Evolutionary conservation across 1,140 invertebrate genomes (phyloP), one percentile per base, ranked within the genome.

Genomic region (Chironomus striatipennis): DNA sequence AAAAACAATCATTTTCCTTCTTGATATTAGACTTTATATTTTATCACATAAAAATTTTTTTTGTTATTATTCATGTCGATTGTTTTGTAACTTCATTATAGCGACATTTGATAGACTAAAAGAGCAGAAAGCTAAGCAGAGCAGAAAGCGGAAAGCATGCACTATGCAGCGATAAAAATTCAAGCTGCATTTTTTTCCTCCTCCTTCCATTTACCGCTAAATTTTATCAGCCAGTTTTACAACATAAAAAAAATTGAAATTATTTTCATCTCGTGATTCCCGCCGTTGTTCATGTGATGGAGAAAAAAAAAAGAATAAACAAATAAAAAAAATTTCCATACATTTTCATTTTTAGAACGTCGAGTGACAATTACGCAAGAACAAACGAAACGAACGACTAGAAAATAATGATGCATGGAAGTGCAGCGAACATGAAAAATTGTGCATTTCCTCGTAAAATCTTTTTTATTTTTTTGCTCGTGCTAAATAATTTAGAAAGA

Each of bases 351-450:
- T 57, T 57, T 57, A n/a, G 12, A n/a, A 5, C 12, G 47, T 15
- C n/a, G 47, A n/a, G 15, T 57, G 47, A 57, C 47, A 57, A 57
- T 57, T 57, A 57, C n/a, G n/a, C n/a, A 57, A 57, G 47, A 34
- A 34, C 24, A 34, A 34, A 34, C 24, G 24, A 34, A 34, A 34
- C 24, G 24, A 34, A 34, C 24, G 24, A 34, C 12, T 12, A 57
- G 47, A 15, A n/a, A 12, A 57, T 57, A 57, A 57, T 57, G 47
- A 57, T 57, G 12, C 47, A 57, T 57, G 15, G 47, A 12, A 15
- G 47, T n/a, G 47, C 47, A 57, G 5, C 47, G 12, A 5, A n/a
- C 9, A 57, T 57, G 47, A 57, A 15, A 47, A 47, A 34, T 34
- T 34, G 24, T 47, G 43, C 43, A 57, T 15, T 57, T 57, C 47